Evolutionary conservation across 2,113 vertebrate genomes (phyloP).

Genomic region (Epinephelus moara): DNA sequence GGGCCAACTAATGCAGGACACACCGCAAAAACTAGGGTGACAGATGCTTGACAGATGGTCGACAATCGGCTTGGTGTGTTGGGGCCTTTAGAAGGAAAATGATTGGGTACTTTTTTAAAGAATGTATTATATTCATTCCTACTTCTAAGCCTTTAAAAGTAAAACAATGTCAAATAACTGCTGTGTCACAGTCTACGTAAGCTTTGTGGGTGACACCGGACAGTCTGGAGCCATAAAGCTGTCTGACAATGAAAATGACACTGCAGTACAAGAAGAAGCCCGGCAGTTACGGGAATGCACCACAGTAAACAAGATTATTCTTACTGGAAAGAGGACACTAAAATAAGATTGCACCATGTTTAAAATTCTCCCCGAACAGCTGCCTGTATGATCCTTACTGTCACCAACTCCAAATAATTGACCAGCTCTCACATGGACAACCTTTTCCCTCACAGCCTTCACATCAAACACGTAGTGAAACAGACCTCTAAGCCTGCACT

Average conservation of each 20-base stretch:
- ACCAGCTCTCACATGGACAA: not conserved
- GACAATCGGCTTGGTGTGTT: too few relatives aligned
- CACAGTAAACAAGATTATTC: conserved; percentile 13
- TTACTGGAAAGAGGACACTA: conserved; percentile 16
- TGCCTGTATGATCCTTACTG: not conserved
- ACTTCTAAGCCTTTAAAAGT: not conserved
- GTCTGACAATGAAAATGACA: conserved; percentile 30
- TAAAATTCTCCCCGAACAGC: not conserved
- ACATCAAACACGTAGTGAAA: conserved; percentile 24
- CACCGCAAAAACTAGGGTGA: too few relatives aligned
- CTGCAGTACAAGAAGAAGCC: conserved; percentile 10
- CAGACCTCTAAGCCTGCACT: conserved; percentile 17
- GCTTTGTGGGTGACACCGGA: conserved; percentile 3
- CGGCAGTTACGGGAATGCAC: conserved; percentile 21
- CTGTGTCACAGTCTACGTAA: not conserved
- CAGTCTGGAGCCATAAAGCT: conserved; percentile 40
- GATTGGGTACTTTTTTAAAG: not conserved
- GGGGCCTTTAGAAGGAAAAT: not conserved
- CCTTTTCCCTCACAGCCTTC: not conserved
- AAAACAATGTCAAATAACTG: not conserved
- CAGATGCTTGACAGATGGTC: too few relatives aligned
- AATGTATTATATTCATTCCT: not conserved
- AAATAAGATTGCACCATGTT: conserved; percentile 4
- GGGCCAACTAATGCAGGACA: too few relatives aligned
- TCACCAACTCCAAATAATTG: conserved; percentile 23